Evolutionary conservation across 2,113 vertebrate species (phyloP).

Genomic region (Aythya baeri): DNA sequence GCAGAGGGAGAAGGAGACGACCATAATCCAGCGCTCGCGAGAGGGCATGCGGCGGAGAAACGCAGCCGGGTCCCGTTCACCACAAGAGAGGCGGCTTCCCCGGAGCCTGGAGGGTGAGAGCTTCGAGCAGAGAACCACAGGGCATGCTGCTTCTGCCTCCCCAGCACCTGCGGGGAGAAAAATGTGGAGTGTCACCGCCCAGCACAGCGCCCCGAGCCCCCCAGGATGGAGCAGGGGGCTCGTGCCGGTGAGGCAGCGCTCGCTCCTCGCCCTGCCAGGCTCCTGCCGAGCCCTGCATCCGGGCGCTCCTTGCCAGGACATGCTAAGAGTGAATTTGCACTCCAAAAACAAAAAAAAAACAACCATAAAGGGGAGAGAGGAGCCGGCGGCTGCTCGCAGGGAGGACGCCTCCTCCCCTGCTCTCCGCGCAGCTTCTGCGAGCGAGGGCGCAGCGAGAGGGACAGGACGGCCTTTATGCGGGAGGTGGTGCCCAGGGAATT

Average conservation of each 20-base stretch:
- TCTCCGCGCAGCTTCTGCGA: conserved; percentile 9
- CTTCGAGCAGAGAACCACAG: background rate
- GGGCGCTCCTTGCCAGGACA: background rate
- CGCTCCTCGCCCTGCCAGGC: background rate
- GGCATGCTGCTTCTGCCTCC: background rate
- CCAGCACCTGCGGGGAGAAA: conserved; percentile 16
- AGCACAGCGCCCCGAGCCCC: background rate
- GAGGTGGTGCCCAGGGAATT: background rate
- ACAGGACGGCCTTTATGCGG: conserved; percentile 34
- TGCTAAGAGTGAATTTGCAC: background rate
- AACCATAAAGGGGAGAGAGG: background rate
- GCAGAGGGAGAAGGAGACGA: conserved; percentile 84
- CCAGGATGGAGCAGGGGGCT: background rate
- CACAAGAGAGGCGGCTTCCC: background rate
- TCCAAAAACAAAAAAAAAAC: background rate
- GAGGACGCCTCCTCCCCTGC: background rate
- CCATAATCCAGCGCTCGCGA: conserved; percentile 84
- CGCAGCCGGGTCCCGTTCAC: background rate
- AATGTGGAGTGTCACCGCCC: background rate
- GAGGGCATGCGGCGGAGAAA: conserved; percentile 6
- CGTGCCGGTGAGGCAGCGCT: background rate
- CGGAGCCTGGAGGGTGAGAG: background rate
- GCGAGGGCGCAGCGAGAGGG: conserved; percentile 1
- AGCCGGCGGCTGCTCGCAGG: background rate
- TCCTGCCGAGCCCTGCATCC: background rate